Evolutionary conservation across 2,113 vertebrate species (phyloP).

Genomic region (Pan paniscus): DNA sequence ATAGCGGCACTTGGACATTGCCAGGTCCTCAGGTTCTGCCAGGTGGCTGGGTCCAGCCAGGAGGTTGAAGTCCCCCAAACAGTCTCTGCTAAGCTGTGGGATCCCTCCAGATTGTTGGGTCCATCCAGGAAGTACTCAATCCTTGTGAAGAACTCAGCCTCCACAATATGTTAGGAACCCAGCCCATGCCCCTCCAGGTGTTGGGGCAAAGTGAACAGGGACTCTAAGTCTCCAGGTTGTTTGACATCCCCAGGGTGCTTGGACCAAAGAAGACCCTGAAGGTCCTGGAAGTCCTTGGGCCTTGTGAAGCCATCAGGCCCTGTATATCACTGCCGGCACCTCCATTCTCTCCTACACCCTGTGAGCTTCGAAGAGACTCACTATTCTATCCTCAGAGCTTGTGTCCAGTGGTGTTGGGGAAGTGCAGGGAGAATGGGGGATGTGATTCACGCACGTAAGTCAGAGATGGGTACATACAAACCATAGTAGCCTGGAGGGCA

Average conservation of each 20-base stretch:
- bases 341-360: neutral
- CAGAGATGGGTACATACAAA: neutral
- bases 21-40: neutral
- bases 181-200: neutral
- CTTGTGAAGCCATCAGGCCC: neutral
- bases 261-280: neutral
- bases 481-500: neutral
- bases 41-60: neutral
- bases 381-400: neutral
- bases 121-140: neutral
- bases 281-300: neutral
- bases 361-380: neutral
- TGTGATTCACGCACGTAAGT: neutral
- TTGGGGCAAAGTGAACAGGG: neutral
- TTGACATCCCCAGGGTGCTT: neutral
- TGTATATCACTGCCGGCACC: neutral
- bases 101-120: neutral
- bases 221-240: neutral
- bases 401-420: neutral
- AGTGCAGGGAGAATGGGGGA: neutral
- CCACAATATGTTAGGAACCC: neutral
- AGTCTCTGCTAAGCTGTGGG: neutral
- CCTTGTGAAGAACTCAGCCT: neutral
- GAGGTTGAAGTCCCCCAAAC: neutral
- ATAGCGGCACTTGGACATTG: neutral